These are phyloP conservation scores for Synergus japonicus DNA, from an alignment of 2,888 invertebrate species.

Conservation along the genomic window DNA sequence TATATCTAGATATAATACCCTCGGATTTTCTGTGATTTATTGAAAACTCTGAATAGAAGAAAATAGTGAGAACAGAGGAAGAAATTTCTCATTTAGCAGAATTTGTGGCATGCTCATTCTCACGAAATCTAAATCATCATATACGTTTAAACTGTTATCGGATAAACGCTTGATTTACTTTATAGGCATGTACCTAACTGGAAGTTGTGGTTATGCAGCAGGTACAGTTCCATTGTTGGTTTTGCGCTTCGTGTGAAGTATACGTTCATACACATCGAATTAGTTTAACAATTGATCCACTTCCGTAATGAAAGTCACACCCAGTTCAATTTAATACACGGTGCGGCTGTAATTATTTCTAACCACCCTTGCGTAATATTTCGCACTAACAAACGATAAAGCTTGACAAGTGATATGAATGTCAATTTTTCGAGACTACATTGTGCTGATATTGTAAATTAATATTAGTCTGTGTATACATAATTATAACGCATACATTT, in stretches of 20 bases:
- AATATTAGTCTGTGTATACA: constrained; percentile 15
- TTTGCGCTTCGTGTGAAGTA: constrained; percentile 33
- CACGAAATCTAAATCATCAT: constrained; percentile 36
- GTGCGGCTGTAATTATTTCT: constrained; percentile 40
- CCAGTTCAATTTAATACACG: not conserved
- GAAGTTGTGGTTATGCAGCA: constrained; percentile 41
- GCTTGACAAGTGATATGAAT: not conserved
- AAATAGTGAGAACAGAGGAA: not conserved
- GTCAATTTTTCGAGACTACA: constrained; percentile 14
- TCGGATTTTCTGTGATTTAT: not conserved
- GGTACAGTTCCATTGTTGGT: constrained; percentile 37
- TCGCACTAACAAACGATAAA: not conserved
- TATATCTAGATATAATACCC: no score
- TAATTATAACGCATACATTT: constrained; percentile 29
- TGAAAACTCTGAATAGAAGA: not conserved
- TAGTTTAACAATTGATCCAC: constrained; percentile 41
- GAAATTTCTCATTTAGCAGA: not conserved
- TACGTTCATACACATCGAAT: constrained; percentile 28
- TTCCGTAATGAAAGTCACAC: constrained; percentile 40
- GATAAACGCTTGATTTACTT: constrained; percentile 55
- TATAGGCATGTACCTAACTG: constrained; percentile 37
- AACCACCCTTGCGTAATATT: constrained; percentile 36
- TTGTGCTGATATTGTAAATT: constrained; percentile 13
- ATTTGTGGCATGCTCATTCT: constrained; percentile 20
- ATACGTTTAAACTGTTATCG: constrained; percentile 46